Conservation (phyloP, 1,140 invertebrate species). For the Prorops nasuta region DNA sequence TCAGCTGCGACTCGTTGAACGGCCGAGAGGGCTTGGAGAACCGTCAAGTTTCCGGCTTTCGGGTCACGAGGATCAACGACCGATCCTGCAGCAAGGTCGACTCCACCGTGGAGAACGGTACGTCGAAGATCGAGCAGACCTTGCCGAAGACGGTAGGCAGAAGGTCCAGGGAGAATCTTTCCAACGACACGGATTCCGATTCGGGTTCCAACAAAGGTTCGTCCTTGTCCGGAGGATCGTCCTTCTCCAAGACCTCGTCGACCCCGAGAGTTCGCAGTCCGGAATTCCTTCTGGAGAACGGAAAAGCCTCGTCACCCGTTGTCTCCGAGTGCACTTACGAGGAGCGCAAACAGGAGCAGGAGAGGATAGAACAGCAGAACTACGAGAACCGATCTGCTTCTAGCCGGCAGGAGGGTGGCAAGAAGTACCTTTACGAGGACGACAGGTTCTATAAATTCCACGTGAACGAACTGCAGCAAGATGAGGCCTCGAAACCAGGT, state of each 20-base stretch:
- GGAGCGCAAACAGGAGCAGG: slow-evolving; percentile 59
- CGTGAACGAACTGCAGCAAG: slow-evolving; percentile 71
- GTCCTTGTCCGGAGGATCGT: not conserved
- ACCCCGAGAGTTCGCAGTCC: slow-evolving; percentile 34
- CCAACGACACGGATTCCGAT: slow-evolving; percentile 11
- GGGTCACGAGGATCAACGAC: not conserved
- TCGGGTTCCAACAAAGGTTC: slow-evolving; percentile 16
- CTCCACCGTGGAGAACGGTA: too few species aligned
- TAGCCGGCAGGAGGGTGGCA: slow-evolving; percentile 44
- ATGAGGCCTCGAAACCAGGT: slow-evolving; percentile 35
- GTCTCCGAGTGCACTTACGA: slow-evolving; percentile 70
- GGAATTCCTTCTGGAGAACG: slow-evolving; percentile 14
- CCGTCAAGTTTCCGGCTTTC: not conserved
- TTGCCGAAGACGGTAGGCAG: not conserved
- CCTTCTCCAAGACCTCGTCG: slow-evolving; percentile 23
- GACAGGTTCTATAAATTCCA: slow-evolving; percentile 82
- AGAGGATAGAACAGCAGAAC: slow-evolving; percentile 55
- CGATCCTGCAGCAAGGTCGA: too few species aligned
- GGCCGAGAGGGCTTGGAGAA: slow-evolving; percentile 55
- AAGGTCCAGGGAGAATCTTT: not conserved
- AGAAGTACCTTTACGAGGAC: slow-evolving; percentile 63
- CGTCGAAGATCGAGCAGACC: too few species aligned
- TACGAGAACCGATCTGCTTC: slow-evolving; percentile 21
- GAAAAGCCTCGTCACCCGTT: slow-evolving; percentile 37
- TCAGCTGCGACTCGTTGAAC: slow-evolving; percentile 72